Percentiles rank a stretch among this genome's conserved stretches.
Evolutionary conservation across 2,113 vertebrate genomes (phyloP).

Genomic region (Megaleporinus macrocephalus): DNA sequence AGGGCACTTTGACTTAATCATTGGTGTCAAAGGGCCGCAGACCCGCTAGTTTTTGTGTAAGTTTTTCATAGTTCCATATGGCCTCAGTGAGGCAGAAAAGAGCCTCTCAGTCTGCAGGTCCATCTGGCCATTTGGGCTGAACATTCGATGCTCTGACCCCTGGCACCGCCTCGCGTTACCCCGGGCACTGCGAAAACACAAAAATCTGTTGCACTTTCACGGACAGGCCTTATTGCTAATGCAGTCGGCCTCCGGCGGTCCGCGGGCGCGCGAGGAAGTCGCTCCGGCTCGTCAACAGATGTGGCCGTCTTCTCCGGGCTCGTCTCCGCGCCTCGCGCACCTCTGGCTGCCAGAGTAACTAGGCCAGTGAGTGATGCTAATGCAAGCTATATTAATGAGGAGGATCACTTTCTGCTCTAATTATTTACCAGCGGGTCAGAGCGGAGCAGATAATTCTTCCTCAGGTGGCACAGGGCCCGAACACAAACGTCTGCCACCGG

Average conservation of each 20-base stretch:
- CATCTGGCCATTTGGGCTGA: conserved; percentile 37
- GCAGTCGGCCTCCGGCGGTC: neutral
- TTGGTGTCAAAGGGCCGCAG: conserved; percentile 35
- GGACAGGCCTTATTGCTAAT: conserved; percentile 9
- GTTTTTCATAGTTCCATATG: conserved; percentile 52
- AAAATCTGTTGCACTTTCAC: conserved; percentile 36
- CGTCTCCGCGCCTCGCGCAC: conserved; percentile 3
- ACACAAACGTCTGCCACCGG: conserved; percentile 47
- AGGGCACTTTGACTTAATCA: conserved; percentile 50
- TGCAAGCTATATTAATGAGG: conserved; percentile 60
- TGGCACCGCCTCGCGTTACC: conserved; percentile 11
- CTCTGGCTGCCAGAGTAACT: conserved; percentile 48
- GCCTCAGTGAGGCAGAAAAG: conserved; percentile 54
- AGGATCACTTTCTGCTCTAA: conserved; percentile 60
- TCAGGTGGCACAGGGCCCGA: conserved; percentile 55
- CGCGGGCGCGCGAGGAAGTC: neutral
- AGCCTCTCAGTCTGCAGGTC: conserved; percentile 29
- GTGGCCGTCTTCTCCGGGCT: conserved; percentile 12
- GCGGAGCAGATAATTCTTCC: conserved; percentile 59
- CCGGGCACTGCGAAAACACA: conserved; percentile 14
- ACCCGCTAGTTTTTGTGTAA: conserved; percentile 45
- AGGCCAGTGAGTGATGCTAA: conserved; percentile 54
- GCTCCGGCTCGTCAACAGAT: conserved; percentile 21
- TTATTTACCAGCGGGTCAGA: conserved; percentile 62
- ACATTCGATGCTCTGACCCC: conserved; percentile 22